phyloP scores from a whole-genome alignment of 2,888 invertebrate species.

The Nudaria mundana region DNA sequence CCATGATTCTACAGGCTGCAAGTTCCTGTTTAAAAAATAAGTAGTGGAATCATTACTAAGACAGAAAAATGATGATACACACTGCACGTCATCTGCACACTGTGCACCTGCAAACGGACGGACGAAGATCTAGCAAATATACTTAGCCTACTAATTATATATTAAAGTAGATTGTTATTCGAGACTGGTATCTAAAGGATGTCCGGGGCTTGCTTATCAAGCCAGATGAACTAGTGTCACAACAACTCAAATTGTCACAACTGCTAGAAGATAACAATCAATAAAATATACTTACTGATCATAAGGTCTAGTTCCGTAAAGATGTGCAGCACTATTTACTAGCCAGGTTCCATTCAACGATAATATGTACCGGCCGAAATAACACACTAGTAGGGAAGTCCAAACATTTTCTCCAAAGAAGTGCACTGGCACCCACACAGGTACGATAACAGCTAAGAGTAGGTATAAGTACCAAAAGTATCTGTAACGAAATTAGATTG shows the following conservation, averaged over 20 bases:
- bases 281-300: slow-evolving; percentile 79
- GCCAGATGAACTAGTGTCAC: no score
- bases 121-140: no score
- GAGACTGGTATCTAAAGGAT: no score
- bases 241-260: no score
- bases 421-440: slow-evolving; percentile 83
- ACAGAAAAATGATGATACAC: neutral
- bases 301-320: slow-evolving; percentile 89
- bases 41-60: no score
- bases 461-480: slow-evolving; percentile 83
- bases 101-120: no score
- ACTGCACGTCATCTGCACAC: neutral
- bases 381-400: slow-evolving; percentile 82
- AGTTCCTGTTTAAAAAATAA: no score
- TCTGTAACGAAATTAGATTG: slow-evolving; percentile 78
- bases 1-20: slow-evolving; percentile 90
- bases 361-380: slow-evolving; percentile 82
- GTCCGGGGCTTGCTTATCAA: no score
- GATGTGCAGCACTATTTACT: slow-evolving; percentile 91
- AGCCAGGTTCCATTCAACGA: slow-evolving; percentile 89
- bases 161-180: no score
- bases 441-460: slow-evolving; percentile 81
- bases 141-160: no score
- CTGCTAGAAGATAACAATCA: neutral
- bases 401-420: slow-evolving; percentile 85